Base-by-base conservation (phyloP, 1,140 invertebrate species). In the Drosophila takahashii region DNA sequence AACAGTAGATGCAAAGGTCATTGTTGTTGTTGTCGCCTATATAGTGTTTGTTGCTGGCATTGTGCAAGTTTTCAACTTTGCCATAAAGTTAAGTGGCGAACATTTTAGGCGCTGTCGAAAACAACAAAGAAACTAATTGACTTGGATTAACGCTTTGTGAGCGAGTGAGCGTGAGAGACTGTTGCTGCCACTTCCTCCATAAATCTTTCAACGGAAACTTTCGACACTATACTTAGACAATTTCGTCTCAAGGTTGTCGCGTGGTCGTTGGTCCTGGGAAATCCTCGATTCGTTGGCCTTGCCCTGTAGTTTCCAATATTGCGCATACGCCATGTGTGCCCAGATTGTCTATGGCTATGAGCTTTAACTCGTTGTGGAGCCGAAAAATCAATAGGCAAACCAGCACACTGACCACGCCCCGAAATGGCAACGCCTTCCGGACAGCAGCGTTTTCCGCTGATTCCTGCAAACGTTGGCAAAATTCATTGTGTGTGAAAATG, bases 401-500 rank as follows among this genome's bases (percentile, higher is more conserved):
- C 66, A 85, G 81, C 71, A 57, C 62, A 62, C 51, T 59, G 65
- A 50, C 61, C 72, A 85, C 77, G 81, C 80, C 81, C 48, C 47
- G 27, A 48, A 45, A 27, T 3, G 15, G 22, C 37, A n/a, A 47
- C 65, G 52, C 39, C 50, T 42, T 48, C 36, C 29, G 45, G 54
- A 58, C 34, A 69, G 26, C 34, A 69, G 26, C 22, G 44, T 47
- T 47, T 52, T 58, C 56, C 58, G 39, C 16, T 52, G 56, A 60
- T 78, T 87, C 72, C 53, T 67, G 84, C 84, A 48, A 64, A 77
- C 79, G 79, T 58, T 79, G 47, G 79, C 83, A 87, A 89, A 87
- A 87, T 87, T 87, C 89, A 87, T 87, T 87, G 83, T 89, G 83
- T 87, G 83, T 87, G 83, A 84, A 87, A 87, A 89, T 87, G 84